These are phyloP conservation scores for Clupea harengus DNA, from an alignment of 2,113 vertebrate species.

Conservation along the genomic window DNA sequence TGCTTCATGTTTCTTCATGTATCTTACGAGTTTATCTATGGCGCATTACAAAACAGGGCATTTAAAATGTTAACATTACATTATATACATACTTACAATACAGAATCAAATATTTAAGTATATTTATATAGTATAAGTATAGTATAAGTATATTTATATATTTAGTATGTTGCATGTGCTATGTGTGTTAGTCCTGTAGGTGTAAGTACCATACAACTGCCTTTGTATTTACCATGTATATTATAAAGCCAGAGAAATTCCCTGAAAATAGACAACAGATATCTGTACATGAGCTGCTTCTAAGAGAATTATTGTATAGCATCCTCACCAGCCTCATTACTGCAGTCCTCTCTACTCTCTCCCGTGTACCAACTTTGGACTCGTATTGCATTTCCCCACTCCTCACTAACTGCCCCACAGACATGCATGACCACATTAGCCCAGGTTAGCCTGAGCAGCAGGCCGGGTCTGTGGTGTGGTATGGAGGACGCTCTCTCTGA, in stretches of 20 bases:
- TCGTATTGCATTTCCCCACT: not conserved
- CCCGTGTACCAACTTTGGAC: not conserved
- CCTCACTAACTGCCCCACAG: not conserved
- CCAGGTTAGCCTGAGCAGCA: not conserved
- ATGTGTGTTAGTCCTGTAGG: no score
- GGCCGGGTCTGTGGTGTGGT: not conserved
- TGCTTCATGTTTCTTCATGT: not conserved
- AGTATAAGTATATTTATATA: no score
- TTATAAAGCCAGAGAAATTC: not conserved
- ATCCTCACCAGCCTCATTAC: not conserved
- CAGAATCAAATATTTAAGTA: no score
- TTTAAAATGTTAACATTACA: no score
- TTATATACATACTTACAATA: no score
- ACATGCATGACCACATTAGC: not conserved
- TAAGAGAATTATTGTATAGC: not conserved
- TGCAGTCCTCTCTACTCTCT: not conserved
- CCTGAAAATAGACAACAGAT: not conserved
- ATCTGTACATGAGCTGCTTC: not conserved
- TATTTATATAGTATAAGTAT: no score
- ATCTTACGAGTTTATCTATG: not conserved
- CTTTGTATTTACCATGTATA: not conserved
- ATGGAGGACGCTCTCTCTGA: slow-evolving; percentile 27
- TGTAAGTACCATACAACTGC: not conserved
- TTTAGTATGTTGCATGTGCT: no score
- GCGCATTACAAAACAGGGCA: no score